Evolutionary conservation across 2,113 vertebrate species (phyloP).

Genomic region (Oceanodroma tethys): DNA sequence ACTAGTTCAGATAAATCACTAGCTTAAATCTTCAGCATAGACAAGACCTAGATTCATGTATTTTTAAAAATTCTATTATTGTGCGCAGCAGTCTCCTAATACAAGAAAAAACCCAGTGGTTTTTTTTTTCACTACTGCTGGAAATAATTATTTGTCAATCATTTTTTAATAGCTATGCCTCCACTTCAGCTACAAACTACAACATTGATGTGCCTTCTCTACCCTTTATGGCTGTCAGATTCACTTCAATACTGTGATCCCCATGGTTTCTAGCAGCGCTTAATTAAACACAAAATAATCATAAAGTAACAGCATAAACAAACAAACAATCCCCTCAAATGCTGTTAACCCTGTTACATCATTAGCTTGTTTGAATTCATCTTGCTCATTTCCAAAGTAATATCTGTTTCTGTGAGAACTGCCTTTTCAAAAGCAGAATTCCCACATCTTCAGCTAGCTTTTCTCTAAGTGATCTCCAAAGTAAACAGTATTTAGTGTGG

Average conservation of each 20-base stretch:
- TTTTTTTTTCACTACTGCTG: background rate
- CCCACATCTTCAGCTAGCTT: constrained; percentile 44
- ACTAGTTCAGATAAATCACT: background rate
- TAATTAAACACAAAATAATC: constrained; percentile 75
- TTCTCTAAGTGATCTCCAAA: constrained; percentile 64
- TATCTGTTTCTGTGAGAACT: constrained; percentile 52
- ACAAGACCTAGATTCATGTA: background rate
- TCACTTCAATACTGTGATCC: constrained; percentile 57
- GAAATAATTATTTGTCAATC: background rate
- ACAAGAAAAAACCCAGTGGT: background rate
- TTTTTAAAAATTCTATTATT: background rate
- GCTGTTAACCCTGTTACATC: constrained; percentile 47
- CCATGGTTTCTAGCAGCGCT: constrained; percentile 47
- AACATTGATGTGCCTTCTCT: background rate
- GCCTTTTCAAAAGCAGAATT: constrained; percentile 64
- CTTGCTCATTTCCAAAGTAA: constrained; percentile 31
- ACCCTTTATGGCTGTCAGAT: constrained; percentile 59
- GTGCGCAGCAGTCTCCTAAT: background rate
- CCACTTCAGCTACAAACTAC: background rate
- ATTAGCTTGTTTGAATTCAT: constrained; percentile 42
- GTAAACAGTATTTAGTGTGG: constrained; percentile 66
- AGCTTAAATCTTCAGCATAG: background rate
- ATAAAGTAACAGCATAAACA: constrained; percentile 55
- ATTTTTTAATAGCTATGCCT: background rate
- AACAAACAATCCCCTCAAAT: background rate